Conservation (phyloP, 2,888 invertebrate genomes). For the Stenichneumon culpator region DNA sequence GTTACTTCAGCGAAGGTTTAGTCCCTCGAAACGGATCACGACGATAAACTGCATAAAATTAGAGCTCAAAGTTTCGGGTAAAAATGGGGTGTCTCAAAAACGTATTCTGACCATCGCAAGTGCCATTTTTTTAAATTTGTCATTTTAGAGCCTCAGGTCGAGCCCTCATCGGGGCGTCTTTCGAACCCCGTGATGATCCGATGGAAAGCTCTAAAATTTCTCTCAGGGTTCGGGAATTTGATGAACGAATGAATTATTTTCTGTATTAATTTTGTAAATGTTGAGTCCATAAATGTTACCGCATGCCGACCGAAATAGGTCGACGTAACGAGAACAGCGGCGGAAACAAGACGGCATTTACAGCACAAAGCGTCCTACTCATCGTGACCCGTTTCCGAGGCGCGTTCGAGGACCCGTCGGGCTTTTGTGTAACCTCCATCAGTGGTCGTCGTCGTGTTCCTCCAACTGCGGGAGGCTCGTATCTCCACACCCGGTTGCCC, state of each 20-base stretch:
- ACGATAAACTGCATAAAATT: slow-evolving; percentile 1
- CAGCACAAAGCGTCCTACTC: slow-evolving; percentile 68
- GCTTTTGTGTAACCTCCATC: slow-evolving; percentile 44
- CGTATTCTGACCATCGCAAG: too few relatives aligned
- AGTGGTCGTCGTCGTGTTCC: slow-evolving; percentile 30
- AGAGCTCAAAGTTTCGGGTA: background rate
- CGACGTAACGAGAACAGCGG: slow-evolving; percentile 40
- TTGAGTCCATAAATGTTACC: background rate
- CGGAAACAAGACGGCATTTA: slow-evolving; percentile 46
- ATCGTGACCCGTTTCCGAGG: slow-evolving; percentile 67
- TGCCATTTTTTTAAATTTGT: too few relatives aligned
- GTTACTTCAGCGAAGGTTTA: background rate
- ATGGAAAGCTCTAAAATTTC: too few relatives aligned
- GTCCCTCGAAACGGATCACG: background rate
- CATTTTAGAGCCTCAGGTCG: too few relatives aligned
- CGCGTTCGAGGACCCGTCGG: slow-evolving; percentile 65
- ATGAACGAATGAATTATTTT: too few relatives aligned
- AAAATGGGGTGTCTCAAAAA: too few relatives aligned
- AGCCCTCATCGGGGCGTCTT: too few relatives aligned
- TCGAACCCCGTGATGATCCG: too few relatives aligned
- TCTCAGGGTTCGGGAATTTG: too few relatives aligned
- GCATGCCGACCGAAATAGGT: background rate
- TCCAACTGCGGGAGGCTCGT: slow-evolving; percentile 17
- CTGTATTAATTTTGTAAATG: too few relatives aligned
- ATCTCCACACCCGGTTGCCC: slow-evolving; percentile 13